Percentiles rank a stretch among this genome's conserved stretches.
These are phyloP conservation scores for Frankliniella fusca DNA, from an alignment of 2,888 invertebrate species.

Conservation along the genomic window DNA sequence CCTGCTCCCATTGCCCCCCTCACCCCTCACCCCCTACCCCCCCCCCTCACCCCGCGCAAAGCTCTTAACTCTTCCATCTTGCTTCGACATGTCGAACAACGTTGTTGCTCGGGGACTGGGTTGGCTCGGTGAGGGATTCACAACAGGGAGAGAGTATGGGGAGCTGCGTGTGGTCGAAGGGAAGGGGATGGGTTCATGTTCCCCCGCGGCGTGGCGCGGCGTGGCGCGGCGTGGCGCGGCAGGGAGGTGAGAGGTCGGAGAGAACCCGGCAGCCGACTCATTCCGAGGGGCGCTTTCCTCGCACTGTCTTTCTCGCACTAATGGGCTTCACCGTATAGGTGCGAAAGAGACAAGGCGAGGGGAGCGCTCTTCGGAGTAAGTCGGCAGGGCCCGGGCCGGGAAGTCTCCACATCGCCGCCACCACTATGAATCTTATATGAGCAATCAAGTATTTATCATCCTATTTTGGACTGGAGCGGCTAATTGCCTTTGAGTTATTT, in stretches of 20 bases:
- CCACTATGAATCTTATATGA: background rate
- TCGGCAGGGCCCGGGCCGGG: background rate
- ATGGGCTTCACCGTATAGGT: too few species aligned
- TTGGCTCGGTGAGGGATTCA: background rate
- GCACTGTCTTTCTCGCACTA: too few species aligned
- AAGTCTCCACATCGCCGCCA: background rate
- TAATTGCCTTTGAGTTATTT: conserved; percentile 12
- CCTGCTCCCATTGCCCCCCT: background rate
- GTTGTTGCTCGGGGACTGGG: background rate
- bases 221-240: background rate
- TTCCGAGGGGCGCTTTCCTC: too few species aligned
- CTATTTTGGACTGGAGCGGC: background rate
- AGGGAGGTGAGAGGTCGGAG: background rate
- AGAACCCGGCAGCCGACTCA: too few species aligned
- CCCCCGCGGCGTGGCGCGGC: too few species aligned
- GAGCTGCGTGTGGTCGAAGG: background rate
- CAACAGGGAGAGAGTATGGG: background rate
- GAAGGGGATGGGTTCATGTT: too few species aligned
- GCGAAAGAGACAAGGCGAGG: too few species aligned
- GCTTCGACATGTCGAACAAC: background rate
- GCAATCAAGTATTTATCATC: conserved; percentile 13
- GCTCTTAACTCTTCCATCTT: background rate
- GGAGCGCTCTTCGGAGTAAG: too few species aligned
- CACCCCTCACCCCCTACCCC: too few species aligned
- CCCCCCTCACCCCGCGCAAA: too few species aligned